Conservation (phyloP, 2,797 vertebrate species). For the Uromys caudimaculatus region DNA sequence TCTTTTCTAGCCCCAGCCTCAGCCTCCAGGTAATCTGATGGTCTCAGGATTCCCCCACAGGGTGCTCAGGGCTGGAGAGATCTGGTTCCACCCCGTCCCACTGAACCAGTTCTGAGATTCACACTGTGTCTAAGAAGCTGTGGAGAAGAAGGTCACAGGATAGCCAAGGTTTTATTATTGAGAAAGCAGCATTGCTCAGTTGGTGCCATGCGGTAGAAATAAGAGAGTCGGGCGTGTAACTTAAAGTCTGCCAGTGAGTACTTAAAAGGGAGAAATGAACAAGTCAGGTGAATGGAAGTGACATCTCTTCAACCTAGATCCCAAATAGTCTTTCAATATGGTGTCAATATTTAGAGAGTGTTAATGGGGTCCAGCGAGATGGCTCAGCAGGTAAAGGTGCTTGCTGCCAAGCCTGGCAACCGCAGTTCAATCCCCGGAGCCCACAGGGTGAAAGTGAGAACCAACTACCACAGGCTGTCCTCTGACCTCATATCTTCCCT, state of each 20-base stretch:
- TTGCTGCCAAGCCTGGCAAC: not conserved
- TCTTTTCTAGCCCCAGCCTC: not conserved
- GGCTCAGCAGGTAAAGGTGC: not conserved
- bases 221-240: not conserved
- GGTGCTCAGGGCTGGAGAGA: not conserved
- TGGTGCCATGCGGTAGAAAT: not conserved
- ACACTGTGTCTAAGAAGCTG: accelerated
- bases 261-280: not conserved
- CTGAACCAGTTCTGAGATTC: not conserved
- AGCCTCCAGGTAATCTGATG: not conserved
- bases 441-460: not conserved
- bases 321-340: not conserved
- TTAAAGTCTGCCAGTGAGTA: not conserved
- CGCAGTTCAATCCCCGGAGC: too few relatives aligned
- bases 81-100: not conserved
- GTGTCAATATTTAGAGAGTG: not conserved
- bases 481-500: not conserved
- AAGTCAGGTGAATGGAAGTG: not conserved
- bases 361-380: too few relatives aligned
- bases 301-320: not conserved
- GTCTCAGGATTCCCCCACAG: not conserved
- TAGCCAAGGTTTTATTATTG: not conserved
- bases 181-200: not conserved
- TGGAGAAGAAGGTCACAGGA: not conserved
- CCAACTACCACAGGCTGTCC: not conserved